These are phyloP conservation scores for Microtus montanus DNA, from an alignment of 2,113 vertebrate genomes.

Conservation along the genomic window DNA sequence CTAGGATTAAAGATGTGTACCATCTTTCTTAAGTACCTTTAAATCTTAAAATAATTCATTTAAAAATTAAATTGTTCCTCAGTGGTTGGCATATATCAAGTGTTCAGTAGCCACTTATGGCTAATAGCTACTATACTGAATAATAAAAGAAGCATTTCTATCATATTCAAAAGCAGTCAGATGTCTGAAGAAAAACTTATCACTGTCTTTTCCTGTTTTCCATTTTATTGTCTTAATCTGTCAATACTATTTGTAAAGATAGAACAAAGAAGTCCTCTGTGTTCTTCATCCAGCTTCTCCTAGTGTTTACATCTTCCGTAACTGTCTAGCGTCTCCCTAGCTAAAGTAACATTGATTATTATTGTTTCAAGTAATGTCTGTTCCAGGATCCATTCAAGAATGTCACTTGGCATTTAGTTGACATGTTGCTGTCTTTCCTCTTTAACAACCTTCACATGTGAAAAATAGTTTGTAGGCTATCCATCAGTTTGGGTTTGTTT, in stretches of 20 bases:
- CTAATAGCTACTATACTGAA: background rate
- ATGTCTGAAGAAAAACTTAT: background rate
- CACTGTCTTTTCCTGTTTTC: background rate
- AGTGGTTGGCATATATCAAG: background rate
- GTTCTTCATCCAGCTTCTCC: background rate
- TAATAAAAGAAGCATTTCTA: background rate
- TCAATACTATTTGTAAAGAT: background rate
- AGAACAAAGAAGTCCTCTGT: background rate
- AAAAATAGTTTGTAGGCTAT: background rate
- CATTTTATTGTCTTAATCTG: background rate
- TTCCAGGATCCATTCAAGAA: background rate
- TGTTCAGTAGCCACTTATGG: background rate
- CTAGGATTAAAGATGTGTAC: background rate
- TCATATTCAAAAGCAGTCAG: background rate
- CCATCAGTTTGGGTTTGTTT: background rate
- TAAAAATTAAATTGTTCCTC: background rate
- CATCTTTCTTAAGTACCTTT: background rate
- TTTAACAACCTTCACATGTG: background rate
- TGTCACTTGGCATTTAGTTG: background rate
- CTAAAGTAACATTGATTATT: background rate
- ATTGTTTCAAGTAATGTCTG: background rate
- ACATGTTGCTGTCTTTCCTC: background rate
- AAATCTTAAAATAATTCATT: background rate
- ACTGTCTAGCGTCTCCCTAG: background rate
- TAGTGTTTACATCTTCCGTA: background rate